Conservation (phyloP, 2,113 vertebrate species). For the Callospermophilus lateralis region DNA sequence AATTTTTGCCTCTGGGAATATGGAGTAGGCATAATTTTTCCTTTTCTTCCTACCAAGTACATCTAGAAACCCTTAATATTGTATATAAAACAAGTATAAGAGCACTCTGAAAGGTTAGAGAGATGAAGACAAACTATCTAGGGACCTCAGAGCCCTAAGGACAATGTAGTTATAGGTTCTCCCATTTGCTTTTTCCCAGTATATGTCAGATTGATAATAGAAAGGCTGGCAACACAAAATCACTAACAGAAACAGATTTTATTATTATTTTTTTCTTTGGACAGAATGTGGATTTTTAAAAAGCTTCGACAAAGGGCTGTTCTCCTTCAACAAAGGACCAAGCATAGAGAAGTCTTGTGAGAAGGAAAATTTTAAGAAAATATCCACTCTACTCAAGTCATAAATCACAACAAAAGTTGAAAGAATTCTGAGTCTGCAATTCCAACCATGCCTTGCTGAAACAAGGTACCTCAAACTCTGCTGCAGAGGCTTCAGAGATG, state of each 20-base stretch:
- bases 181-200: neutral
- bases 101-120: neutral
- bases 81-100: neutral
- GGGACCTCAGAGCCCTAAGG: neutral
- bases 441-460: neutral
- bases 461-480: fast-evolving
- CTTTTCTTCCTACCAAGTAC: neutral
- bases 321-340: neutral
- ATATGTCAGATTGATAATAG: neutral
- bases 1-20: neutral
- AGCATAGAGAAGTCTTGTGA: neutral
- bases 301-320: neutral
- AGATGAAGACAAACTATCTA: neutral
- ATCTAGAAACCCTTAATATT: neutral
- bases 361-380: neutral
- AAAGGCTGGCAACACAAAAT: neutral
- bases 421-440: neutral
- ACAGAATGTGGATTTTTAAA: neutral
- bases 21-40: neutral
- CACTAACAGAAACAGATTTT: neutral
- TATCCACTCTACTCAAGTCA: neutral
- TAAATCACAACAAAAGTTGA: neutral
- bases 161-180: neutral
- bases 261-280: neutral
- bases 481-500: neutral